Conservation (phyloP, 64 coral and sea anemone genomes). For the Porites australiensis region DNA sequence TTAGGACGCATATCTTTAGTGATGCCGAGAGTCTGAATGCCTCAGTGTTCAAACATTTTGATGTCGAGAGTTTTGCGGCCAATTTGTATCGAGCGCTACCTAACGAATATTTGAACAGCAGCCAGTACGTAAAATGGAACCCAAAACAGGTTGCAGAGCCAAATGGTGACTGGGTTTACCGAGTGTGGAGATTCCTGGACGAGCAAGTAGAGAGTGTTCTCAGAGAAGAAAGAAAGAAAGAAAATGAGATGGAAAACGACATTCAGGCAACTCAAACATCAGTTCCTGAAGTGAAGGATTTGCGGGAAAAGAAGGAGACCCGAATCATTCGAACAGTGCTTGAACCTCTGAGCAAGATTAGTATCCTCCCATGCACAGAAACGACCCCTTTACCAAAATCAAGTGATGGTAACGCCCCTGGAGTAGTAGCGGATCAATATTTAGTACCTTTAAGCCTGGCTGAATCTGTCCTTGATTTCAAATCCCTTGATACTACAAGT, state of each 20-base stretch:
- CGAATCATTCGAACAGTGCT: neutral
- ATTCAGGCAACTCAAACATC: too few relatives aligned
- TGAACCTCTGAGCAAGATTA: constrained; percentile 20
- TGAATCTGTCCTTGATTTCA: neutral
- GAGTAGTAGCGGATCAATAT: neutral
- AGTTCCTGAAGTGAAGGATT: too few relatives aligned
- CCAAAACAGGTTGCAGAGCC: neutral
- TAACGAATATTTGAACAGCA: neutral
- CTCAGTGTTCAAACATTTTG: constrained; percentile 31
- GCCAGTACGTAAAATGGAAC: constrained; percentile 1
- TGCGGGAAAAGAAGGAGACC: neutral
- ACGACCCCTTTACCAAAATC: neutral
- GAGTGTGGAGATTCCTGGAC: constrained; percentile 41
- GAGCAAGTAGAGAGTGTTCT: neutral
- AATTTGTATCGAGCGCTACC: neutral
- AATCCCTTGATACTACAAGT: neutral
- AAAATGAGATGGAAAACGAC: too few relatives aligned
- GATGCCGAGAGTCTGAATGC: neutral
- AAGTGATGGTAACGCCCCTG: neutral
- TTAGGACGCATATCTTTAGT: neutral
- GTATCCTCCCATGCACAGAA: constrained; percentile 52
- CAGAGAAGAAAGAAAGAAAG: neutral
- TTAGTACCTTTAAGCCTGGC: constrained; percentile 7
- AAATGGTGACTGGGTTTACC: constrained; percentile 10
- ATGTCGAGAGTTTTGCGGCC: too few relatives aligned